These are phyloP conservation scores for Buphagus erythrorhynchus DNA, from an alignment of 2,797 vertebrate species.

Conservation along the genomic window DNA sequence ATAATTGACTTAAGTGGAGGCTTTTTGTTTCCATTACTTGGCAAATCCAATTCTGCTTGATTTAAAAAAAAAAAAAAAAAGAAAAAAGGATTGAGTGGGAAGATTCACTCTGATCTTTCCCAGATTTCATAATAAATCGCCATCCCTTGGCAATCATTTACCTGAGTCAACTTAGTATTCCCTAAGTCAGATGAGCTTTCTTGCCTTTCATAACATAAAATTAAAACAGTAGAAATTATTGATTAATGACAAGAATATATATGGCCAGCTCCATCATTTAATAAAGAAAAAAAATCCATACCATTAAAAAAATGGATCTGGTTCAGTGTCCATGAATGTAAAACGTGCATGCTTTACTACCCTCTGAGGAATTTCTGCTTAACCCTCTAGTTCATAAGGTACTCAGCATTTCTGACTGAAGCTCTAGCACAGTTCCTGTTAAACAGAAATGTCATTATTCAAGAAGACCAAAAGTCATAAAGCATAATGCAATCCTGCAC, in stretches of 20 bases:
- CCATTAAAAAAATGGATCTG: constrained; percentile 7
- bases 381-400: neutral
- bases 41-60: neutral
- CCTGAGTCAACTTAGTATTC: constrained; percentile 13
- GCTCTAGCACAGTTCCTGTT: neutral
- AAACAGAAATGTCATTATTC: constrained; percentile 5
- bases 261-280: neutral
- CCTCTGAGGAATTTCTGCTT: neutral
- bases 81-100: neutral
- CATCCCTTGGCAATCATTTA: neutral
- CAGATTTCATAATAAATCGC: neutral
- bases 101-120: neutral
- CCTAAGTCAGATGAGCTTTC: neutral
- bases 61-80: neutral
- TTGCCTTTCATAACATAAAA: constrained; percentile 25
- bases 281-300: constrained; percentile 4
- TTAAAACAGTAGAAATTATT: constrained; percentile 55
- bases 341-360: neutral
- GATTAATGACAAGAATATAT: constrained; percentile 54
- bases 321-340: neutral
- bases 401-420: neutral
- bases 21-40: neutral
- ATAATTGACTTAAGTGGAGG: neutral
- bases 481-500: neutral
- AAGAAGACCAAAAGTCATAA: neutral